Evolutionary conservation across 1,140 invertebrate species (phyloP), one percentile per base, ranked within the genome.

Genomic region (Schlechtendalia chinensis): DNA sequence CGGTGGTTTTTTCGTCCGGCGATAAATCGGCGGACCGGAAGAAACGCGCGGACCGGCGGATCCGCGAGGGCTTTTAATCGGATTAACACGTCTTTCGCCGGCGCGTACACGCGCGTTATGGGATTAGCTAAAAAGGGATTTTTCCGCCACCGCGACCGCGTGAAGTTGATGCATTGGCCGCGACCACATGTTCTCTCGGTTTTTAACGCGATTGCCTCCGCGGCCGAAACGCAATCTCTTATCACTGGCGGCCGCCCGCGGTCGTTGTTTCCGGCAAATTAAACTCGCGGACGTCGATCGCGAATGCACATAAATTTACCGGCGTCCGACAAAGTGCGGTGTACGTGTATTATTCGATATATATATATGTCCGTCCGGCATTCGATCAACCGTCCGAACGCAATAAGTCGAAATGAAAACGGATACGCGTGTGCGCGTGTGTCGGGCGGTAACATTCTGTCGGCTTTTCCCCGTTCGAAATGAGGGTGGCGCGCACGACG

Each of bases 141-240:
- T 32, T 39, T n/a, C 19, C 61, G 2, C 14, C 39, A n/a, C 2
- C 12, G 39, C 65, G 0, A 6, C 5, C 4, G 32, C 56, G 22
- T 61, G 74, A 77, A 45, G 56, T 61, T 75, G 72, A 75, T 75
- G 54, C 72, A 75, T 75, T 77, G 74, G 74, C 56, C 72, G 54
- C 27, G 74, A 77, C 74, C 74, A 77, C 74, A 77, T 77, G 74
- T 77, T 77, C n/a, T n/a, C n/a, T n/a, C 74, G 56, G 74, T 77
- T 77, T 77, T 77, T 77, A 77, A 77, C 74, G 56, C n/a, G 58
- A 77, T 77, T 77, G 74, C 58, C 54, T 39, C 54, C 56, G 45
- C 67, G 17, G n/a, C 67, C 10, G 45, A 71, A 67, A 71, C 67
- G 53, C 72, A 75, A 75, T 75, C 53, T 75, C 72, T 75, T 47